A percentile compares a stretch with the other conserved stretches of the same genome.
Evolutionary conservation across 2,113 vertebrate genomes (phyloP).

Genomic region (Myotis davidii): DNA sequence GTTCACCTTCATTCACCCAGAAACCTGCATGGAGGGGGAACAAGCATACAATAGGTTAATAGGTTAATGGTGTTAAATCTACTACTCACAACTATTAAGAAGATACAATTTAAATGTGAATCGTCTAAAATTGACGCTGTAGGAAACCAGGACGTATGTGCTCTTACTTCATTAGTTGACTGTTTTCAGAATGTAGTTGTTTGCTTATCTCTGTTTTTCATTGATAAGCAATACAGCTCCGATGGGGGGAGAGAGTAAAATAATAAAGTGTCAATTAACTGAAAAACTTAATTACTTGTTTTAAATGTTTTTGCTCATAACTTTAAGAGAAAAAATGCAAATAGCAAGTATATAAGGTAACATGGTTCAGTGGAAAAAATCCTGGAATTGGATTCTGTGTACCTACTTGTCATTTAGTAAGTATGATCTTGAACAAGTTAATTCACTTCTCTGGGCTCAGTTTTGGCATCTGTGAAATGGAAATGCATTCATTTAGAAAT

Average conservation of each 20-base stretch:
- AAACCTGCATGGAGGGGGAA: background rate
- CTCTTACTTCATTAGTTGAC: background rate
- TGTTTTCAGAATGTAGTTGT: background rate
- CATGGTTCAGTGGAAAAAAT: background rate
- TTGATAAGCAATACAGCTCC: background rate
- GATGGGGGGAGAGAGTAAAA: background rate
- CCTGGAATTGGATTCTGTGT: background rate
- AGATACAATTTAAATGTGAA: background rate
- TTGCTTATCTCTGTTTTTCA: background rate
- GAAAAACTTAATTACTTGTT: background rate
- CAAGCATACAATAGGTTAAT: background rate
- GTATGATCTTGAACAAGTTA: background rate
- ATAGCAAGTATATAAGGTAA: background rate
- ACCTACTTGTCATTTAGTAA: background rate
- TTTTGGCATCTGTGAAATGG: background rate
- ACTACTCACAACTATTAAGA: background rate
- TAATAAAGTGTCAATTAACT: background rate
- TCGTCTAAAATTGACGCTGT: background rate
- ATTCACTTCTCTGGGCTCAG: background rate
- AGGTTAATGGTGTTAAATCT: background rate
- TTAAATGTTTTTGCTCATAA: background rate
- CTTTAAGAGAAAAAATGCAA: background rate
- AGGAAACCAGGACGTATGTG: background rate
- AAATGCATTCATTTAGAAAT: conserved; percentile 12
- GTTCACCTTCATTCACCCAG: background rate